These are phyloP conservation scores for Telmatherina bonti DNA, from an alignment of 2,797 vertebrate genomes.

Conservation along the genomic window DNA sequence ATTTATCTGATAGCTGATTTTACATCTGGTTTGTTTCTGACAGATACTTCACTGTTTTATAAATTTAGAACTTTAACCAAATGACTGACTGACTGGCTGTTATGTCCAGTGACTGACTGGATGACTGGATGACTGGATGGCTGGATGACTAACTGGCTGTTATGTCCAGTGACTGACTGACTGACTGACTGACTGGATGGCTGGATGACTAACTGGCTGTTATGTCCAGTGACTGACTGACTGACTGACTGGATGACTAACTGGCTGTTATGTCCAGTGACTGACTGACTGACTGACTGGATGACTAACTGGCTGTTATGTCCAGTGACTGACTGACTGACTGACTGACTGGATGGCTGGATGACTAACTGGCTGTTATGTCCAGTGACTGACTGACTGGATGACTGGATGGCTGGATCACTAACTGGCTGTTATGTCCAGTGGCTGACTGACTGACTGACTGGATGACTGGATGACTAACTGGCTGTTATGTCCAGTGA, in stretches of 20 bases:
- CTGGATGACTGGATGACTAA: slow-evolving; percentile 8
- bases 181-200: slow-evolving; percentile 4
- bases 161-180: no score
- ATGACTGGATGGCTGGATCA: no score
- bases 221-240: no score
- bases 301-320: slow-evolving; percentile 14
- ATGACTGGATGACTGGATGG: no score
- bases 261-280: slow-evolving; percentile 18
- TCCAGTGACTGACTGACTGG: no score
- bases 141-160: slow-evolving; percentile 12
- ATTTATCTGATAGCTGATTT: not conserved
- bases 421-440: slow-evolving; percentile 14
- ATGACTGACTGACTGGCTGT: slow-evolving; percentile 9
- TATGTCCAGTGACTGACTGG: slow-evolving; percentile 12
- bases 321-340: no score
- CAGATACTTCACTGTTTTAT: not conserved
- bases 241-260: no score
- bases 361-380: slow-evolving; percentile 9
- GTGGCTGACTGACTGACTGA: no score
- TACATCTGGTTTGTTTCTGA: not conserved
- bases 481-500: slow-evolving; percentile 18
- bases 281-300: no score
- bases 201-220: slow-evolving; percentile 13
- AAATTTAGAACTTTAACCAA: not conserved
- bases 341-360: slow-evolving; percentile 12